Evolutionary conservation across 2,797 vertebrate species (phyloP), one percentile per base, ranked within the genome.

Genomic region (Cossypha polioptera): DNA sequence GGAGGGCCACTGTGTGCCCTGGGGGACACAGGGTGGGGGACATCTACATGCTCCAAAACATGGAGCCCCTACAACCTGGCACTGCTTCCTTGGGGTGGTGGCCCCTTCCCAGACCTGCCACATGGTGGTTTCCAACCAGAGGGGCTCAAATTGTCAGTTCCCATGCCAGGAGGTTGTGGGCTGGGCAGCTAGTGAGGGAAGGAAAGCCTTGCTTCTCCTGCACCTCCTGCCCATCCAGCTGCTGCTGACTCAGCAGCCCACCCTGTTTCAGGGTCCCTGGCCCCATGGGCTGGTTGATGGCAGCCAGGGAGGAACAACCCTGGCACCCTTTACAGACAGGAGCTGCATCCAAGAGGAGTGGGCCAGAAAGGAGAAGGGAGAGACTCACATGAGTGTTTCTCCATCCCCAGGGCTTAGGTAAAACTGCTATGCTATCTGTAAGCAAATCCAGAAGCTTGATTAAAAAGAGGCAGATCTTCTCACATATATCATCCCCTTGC

Each of bases 91-190:
- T 2, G 0, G 43, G 72, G 17, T 40, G 9, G 10, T 36, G 36
- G 33, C 14, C 33, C 18, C 26, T 74, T 87, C 77, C 33, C 33
- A 55, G n/a, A 33, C 13, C 29, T 67, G 53, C 63, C 48, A 38
- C 10, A 9, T 1, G 1, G 47, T 18, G 57, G 8, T 73, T 75
- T 58, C 40, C 50, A 67, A 0, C 4, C 58, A n/a, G 59, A 33
- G 13, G 11, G 11, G 10, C 59, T 47, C 1, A 3, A 4, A 1
- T 13, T 48, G 31, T 22, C 68, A 63, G 20, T 15, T 81, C 25
- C 65, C 8, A 1, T 0, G 2, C 25, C 1, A 10, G 33, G n/a
- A 48, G 12, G 5, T 5, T 65, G 26, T 1, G 1, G 48, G 33
- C 33, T 2, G 1, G 33, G 36, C 14, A 57, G 42, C 11, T 29